Evolutionary conservation across 2,888 invertebrate species (phyloP).

Genomic region (Macrophya alboannulata): DNA sequence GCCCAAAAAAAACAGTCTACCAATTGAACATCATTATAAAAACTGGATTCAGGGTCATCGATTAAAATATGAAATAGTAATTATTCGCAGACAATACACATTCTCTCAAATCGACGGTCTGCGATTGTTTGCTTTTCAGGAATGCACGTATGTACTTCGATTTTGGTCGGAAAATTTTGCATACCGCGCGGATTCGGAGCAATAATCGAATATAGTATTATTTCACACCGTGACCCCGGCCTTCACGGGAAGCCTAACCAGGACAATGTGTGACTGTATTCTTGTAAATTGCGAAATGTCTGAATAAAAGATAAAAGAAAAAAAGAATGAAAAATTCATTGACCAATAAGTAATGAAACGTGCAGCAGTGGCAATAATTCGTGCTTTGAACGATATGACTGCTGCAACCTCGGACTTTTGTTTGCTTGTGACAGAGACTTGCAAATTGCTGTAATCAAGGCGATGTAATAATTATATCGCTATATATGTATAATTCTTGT

Average conservation of each 20-base stretch:
- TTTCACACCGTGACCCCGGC: background rate
- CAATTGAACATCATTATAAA: too few relatives aligned
- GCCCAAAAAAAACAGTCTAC: too few relatives aligned
- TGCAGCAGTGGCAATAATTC: background rate
- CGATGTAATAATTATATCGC: background rate
- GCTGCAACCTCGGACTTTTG: background rate
- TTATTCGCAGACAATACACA: too few relatives aligned
- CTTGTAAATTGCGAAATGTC: constrained; percentile 22
- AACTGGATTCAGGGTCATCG: too few relatives aligned
- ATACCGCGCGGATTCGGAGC: background rate
- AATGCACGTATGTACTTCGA: background rate
- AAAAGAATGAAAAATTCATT: background rate
- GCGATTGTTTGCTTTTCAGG: background rate
- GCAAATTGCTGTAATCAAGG: constrained; percentile 19
- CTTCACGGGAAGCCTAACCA: background rate
- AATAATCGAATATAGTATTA: background rate
- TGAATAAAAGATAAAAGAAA: background rate
- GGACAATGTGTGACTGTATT: background rate
- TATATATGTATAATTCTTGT: background rate
- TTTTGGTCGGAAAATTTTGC: background rate
- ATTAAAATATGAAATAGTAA: too few relatives aligned
- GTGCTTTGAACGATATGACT: background rate
- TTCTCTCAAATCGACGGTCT: too few relatives aligned
- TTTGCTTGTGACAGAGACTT: background rate
- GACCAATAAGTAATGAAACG: constrained; percentile 3